phyloP scores from a whole-genome alignment of 2,797 vertebrate species.

The Pagetopsis macropterus region DNA sequence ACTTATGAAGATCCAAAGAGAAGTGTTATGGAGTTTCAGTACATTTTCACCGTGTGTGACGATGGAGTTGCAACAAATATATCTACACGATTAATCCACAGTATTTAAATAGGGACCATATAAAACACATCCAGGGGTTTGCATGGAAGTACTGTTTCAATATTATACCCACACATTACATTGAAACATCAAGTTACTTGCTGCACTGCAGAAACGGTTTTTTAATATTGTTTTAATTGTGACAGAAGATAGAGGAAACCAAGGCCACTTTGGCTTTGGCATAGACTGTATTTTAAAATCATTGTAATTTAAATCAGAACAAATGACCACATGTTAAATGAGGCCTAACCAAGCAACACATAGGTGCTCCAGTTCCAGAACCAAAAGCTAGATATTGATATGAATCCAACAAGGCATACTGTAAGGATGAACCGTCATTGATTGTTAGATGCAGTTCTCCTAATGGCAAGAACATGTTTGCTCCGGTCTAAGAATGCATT shows the following conservation, averaged over 20 bases:
- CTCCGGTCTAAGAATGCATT: background rate
- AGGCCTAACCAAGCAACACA: background rate
- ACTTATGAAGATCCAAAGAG: slow-evolving; percentile 36
- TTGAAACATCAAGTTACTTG: slow-evolving; percentile 28
- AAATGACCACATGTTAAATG: background rate
- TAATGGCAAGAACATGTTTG: background rate
- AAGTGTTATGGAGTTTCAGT: slow-evolving; percentile 13
- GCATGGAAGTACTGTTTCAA: slow-evolving; percentile 32
- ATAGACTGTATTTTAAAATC: background rate
- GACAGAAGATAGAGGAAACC: background rate
- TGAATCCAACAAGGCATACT: background rate
- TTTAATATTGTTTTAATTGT: slow-evolving; percentile 19
- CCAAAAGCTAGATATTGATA: background rate
- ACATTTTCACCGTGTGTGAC: slow-evolving; percentile 21
- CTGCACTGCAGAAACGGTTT: slow-evolving; percentile 33
- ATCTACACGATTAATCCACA: slow-evolving; percentile 34
- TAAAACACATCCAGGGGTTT: slow-evolving; percentile 33
- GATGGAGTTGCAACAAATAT: slow-evolving; percentile 16
- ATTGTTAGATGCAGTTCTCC: background rate
- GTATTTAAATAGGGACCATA: slow-evolving; percentile 52
- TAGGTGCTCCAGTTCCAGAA: background rate
- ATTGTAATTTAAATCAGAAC: background rate
- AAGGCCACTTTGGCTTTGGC: background rate
- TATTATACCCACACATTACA: slow-evolving; percentile 25
- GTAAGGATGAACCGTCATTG: background rate